Evolutionary conservation across 2,888 invertebrate species (phyloP), one percentile per base, ranked within the genome.

Genomic region (Phymatocera aterrima): DNA sequence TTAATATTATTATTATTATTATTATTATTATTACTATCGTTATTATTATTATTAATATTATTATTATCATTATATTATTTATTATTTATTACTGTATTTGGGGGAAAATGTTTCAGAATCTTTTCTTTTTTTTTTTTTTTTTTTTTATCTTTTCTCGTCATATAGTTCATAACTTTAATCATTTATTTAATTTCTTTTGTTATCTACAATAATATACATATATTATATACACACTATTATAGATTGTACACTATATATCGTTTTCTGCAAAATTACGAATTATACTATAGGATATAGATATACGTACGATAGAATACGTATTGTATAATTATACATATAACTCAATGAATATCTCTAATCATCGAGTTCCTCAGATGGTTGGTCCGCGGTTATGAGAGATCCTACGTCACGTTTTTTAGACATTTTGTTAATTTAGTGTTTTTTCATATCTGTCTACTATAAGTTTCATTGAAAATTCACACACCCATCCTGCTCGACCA

Each of bases 371-470:
- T n/a, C 48, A 48, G 51, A 72, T 72, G 51, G 72, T 72, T 51
- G 72, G 48, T 46, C 12, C 43, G 21, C 72, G 51, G 8, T 34
- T 10, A 8, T 3, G 46, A 68, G 72, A 72, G 48, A 72, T 72
- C 43, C 72, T 72, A 51, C 72, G 51, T 72, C 72, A 54, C 31
- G 51, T 72, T 72, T 31, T 18, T n/a, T n/a, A 54, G 51, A 72
- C 72, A 72, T 72, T 54, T 72, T 51, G 8, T n/a, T 54, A 6
- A 10, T 54, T 28, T 61, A 10, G 8, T 12, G 21, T 61, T 15
- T 54, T 54, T 43, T 21, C 34, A 78, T n/a, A 21, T 6, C 75
- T 28, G 18, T 74, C 64, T 10, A 31, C 43, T 10, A 10, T 43
- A 43, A 10, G 6, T 43, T 43, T 43, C 43, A 43, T 43, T 43